Base-by-base conservation (phyloP, 2,888 invertebrate genomes). In the Melolontha melolontha region DNA sequence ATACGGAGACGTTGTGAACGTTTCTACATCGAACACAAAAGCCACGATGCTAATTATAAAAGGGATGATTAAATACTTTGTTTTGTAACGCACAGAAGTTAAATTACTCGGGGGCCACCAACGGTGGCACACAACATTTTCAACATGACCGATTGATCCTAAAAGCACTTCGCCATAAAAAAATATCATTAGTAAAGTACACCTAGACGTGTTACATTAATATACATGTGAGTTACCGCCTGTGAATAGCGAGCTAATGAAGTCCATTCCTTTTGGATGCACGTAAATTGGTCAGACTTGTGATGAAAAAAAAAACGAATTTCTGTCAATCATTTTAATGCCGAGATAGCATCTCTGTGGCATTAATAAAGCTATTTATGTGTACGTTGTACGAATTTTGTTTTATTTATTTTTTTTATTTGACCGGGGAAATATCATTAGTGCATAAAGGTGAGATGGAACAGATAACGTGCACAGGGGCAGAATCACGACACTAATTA, bases 241-340 rank as follows among this genome's bases (percentile, higher is more conserved):
- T 55, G 67, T 74, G 74, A 73, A 74, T 74, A 73, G 74, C 49
- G 65, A 29, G 67, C 73, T 74, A 73, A 74, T 74, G 74, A 74
- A 73, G 73, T 72, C 71, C 72, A 62, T 70, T 70, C 71, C 67
- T 66, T 57, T 65, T 50, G 68, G 68, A 66, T 67, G 66, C 62
- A 52, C 63, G 70, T 71, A 69, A 71, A 71, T 71, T 71, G 71
- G 69, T 69, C 69, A 67, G 69, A 64, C 57, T 64, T 51, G 55
- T 44, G 51, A 42, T 57, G 69, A 69, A 67, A 71, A 69, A 67
- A 71, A 70, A 71, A 67, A 66, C 68, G 68, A 64, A 69, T 57
- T 66, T 59, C 71, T 71, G 71, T 71, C 71, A 71, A 71, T 71
- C 71, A 71, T 57, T 64, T 64, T 71, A 64, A 63, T 67, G 64